Evolutionary conservation across 2,797 vertebrate species (phyloP).

Genomic region (Parauchenoglanis punctatus): DNA sequence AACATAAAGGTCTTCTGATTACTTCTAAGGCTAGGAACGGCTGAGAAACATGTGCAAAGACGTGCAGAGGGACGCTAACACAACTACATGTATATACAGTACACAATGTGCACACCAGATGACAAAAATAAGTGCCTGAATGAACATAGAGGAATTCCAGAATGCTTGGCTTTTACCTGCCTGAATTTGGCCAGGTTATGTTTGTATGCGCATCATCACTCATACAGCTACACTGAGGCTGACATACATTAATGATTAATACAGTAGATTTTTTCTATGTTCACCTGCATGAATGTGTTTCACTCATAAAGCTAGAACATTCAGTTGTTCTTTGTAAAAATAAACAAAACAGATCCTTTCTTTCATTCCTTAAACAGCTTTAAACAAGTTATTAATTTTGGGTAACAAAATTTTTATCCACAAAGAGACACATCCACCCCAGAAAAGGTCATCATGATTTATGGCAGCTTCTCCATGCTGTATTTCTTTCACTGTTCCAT

Average conservation of each 20-base stretch:
- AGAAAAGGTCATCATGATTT: constrained; percentile 14
- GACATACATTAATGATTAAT: not conserved
- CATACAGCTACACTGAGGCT: not conserved
- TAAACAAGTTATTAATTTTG: not conserved
- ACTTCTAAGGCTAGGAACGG: not conserved
- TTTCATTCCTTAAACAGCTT: not conserved
- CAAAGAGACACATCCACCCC: not conserved
- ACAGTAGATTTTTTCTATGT: not conserved
- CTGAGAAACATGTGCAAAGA: not conserved
- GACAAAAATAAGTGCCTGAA: not conserved
- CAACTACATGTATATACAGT: too few species aligned
- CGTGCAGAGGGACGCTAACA: not conserved
- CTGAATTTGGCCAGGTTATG: not conserved
- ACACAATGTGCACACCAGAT: not conserved
- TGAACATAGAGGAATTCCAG: not conserved
- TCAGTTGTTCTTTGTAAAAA: not conserved
- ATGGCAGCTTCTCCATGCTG: not conserved
- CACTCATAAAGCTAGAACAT: not conserved
- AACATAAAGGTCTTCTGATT: not conserved
- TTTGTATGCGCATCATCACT: not conserved
- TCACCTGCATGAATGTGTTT: not conserved
- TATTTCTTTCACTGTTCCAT: not conserved
- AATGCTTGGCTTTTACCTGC: not conserved
- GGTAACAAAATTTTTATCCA: not conserved
- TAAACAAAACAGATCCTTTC: not conserved